phyloP scores from a whole-genome alignment of 2,888 invertebrate species.

The Biston betularia region DNA sequence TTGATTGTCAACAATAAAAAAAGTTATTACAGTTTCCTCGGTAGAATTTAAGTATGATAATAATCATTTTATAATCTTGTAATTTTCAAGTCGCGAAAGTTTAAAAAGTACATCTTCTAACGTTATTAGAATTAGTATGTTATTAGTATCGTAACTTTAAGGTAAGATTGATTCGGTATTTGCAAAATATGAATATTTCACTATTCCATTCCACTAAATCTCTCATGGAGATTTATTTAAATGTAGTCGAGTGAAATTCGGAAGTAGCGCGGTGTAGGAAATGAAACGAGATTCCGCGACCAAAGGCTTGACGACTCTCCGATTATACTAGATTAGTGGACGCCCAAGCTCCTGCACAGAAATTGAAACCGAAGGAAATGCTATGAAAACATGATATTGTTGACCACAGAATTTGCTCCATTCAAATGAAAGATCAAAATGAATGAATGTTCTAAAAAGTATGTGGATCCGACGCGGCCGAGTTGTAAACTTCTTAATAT shows the following conservation, averaged over 20 bases:
- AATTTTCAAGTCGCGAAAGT: too few relatives aligned
- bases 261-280: conserved; percentile 31
- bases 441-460: too few relatives aligned
- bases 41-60: not conserved
- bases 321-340: conserved; percentile 52
- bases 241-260: conserved; percentile 46
- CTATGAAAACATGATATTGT: conserved; percentile 25
- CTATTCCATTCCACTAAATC: conserved; percentile 42
- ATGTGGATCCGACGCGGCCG: too few relatives aligned
- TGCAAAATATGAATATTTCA: conserved; percentile 40
- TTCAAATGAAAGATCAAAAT: not conserved
- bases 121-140: too few relatives aligned
- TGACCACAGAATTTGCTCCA: not conserved
- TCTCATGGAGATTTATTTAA: conserved; percentile 47
- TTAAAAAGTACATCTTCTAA: too few relatives aligned
- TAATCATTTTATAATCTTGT: too few relatives aligned
- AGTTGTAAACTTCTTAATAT: too few relatives aligned
- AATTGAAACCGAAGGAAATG: conserved; percentile 34
- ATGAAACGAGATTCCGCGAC: conserved; percentile 44
- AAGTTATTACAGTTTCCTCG: not conserved
- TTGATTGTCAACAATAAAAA: too few relatives aligned
- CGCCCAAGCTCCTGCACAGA: conserved; percentile 31
- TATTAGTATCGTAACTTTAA: not conserved
- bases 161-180: not conserved
- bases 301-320: conserved; percentile 40